These are phyloP conservation scores for Octopus sinensis DNA, from an alignment of 1,140 invertebrate species.

Conservation along the genomic window DNA sequence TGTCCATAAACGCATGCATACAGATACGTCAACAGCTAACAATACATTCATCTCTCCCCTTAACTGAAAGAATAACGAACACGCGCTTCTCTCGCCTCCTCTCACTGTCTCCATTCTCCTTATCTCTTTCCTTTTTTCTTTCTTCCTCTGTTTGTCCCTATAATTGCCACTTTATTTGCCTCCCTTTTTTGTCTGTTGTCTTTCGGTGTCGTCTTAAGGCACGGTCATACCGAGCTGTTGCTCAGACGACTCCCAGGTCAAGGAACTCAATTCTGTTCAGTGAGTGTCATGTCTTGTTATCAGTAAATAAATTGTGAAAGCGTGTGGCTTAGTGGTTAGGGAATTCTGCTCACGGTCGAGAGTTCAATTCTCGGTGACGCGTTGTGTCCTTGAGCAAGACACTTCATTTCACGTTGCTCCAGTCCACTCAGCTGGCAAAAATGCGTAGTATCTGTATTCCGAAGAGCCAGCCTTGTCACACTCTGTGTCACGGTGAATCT, in stretches of 20 bases:
- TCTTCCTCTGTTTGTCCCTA: background rate
- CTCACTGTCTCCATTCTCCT: background rate
- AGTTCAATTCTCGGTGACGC: background rate
- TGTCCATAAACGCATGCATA: too few relatives aligned
- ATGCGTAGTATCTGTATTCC: too few relatives aligned
- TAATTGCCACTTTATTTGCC: background rate
- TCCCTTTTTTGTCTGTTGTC: background rate
- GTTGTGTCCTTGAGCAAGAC: background rate
- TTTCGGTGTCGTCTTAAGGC: background rate
- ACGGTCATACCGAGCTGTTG: background rate
- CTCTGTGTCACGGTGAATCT: too few relatives aligned
- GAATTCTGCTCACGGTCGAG: background rate
- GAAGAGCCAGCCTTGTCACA: too few relatives aligned
- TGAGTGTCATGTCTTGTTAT: background rate
- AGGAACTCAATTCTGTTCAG: background rate
- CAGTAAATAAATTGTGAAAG: background rate
- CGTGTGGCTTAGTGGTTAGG: background rate
- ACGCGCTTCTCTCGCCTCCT: background rate
- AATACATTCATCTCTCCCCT: too few relatives aligned
- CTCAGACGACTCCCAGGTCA: background rate
- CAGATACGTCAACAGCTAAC: too few relatives aligned
- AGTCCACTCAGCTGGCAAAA: too few relatives aligned
- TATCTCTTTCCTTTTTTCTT: background rate
- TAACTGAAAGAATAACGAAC: too few relatives aligned
- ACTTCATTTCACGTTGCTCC: too few relatives aligned